phyloP scores from a whole-genome alignment of 2,113 vertebrate species.

The Brevimyrus niger region DNA sequence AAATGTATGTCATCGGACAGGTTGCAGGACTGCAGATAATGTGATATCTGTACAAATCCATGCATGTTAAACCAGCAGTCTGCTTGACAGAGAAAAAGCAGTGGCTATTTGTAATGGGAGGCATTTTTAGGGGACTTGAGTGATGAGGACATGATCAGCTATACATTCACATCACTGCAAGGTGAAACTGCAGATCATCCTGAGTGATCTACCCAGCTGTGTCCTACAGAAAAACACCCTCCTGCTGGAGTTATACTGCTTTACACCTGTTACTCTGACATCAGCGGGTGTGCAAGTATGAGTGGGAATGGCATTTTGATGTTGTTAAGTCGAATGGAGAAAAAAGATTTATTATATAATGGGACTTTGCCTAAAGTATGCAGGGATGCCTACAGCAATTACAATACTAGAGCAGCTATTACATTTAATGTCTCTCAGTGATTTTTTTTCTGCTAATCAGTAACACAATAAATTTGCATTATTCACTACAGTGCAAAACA shows the following conservation, averaged over 20 bases:
- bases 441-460: background rate
- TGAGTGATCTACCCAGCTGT: background rate
- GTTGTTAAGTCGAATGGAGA: conserved; percentile 3
- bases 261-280: background rate
- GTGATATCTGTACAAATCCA: background rate
- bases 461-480: conserved; percentile 1
- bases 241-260: background rate
- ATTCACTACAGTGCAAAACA: conserved; percentile 5
- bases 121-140: background rate
- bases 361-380: conserved; percentile 6
- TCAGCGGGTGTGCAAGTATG: background rate
- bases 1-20: background rate
- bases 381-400: conserved; percentile 8
- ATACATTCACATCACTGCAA: background rate
- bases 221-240: background rate
- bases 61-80: background rate
- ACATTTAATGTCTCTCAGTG: background rate
- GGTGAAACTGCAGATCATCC: background rate
- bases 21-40: background rate
- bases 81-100: background rate
- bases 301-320: background rate
- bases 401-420: background rate
- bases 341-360: conserved; percentile 2
- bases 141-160: background rate
- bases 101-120: background rate